A percentile compares a stretch with the other conserved stretches of the same genome.
Evolutionary conservation across 2,888 invertebrate genomes (phyloP).

Genomic region (Kuschelorhynchus macadamiae): DNA sequence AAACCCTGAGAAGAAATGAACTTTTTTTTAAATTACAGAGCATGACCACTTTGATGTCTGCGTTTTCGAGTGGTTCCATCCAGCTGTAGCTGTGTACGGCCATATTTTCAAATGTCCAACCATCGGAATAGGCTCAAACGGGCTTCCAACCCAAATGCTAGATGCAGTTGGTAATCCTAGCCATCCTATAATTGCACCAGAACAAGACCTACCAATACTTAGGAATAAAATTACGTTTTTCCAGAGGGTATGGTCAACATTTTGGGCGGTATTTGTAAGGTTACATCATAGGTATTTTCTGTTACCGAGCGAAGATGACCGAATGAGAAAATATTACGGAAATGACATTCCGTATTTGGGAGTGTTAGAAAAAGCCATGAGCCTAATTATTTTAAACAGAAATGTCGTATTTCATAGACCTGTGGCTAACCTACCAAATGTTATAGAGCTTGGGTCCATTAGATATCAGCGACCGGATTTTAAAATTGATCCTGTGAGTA

Average conservation of each 20-base stretch:
- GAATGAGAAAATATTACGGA: slow-evolving; percentile 50
- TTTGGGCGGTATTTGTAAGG: slow-evolving; percentile 46
- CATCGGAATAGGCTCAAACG: slow-evolving; percentile 59
- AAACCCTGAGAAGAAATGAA: too few species aligned
- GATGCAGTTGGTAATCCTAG: slow-evolving; percentile 52
- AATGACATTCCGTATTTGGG: slow-evolving; percentile 50
- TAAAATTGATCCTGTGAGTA: slow-evolving; percentile 39
- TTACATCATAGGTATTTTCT: slow-evolving; percentile 39
- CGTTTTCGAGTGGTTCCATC: slow-evolving; percentile 57
- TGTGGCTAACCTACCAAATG: slow-evolving; percentile 52
- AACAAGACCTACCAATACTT: slow-evolving; percentile 49
- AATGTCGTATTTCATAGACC: slow-evolving; percentile 52
- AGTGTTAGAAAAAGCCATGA: slow-evolving; percentile 51
- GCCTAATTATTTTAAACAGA: slow-evolving; percentile 54
- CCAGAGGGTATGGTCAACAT: slow-evolving; percentile 43
- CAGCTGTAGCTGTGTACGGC: slow-evolving; percentile 56
- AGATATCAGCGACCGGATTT: background rate
- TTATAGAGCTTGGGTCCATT: slow-evolving; percentile 50
- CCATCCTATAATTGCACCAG: slow-evolving; percentile 51
- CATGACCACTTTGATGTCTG: slow-evolving; percentile 58
- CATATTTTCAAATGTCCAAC: slow-evolving; percentile 60
- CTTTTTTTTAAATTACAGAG: slow-evolving; percentile 5
- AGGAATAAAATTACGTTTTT: slow-evolving; percentile 46
- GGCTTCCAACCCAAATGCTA: slow-evolving; percentile 42
- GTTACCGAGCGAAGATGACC: slow-evolving; percentile 46